Base-by-base conservation (phyloP, 1,140 invertebrate genomes). In the Eupristina koningsbergeri region DNA sequence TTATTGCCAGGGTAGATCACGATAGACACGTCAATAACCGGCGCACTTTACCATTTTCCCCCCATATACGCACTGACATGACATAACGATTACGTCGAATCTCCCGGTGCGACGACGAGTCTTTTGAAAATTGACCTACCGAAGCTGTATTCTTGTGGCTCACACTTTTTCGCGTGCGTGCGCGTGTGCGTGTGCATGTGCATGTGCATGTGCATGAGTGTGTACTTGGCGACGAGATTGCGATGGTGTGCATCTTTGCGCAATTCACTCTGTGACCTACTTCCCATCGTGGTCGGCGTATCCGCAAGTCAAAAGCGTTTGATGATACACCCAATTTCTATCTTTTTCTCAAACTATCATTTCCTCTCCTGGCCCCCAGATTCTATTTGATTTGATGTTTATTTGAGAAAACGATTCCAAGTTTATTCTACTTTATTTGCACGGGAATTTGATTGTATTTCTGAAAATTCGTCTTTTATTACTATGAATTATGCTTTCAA, bases 11-110 rank as follows among this genome's bases (percentile, higher is more conserved):
- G 5, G 29, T 41, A 17, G 29, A 69, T 69, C 79, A 34, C 64
- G 79, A 81, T 81, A 81, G 73, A 81, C 79, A 45, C 73, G 79
- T 81, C 79, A 81, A 81, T 81, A 81, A 81, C 79, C 67, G 50
- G 79, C 39, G n/a, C 50, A 73, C 67, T 81, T 73, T 71, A 64
- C 78, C 36, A 69, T 69, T 53, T 80, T 64, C 64, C 78, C 64
- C n/a, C 41, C 15, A 53, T 17, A 15, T n/a, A 3, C 34, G 8
- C 39, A n/a, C n/a, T 53, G 22, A 22, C 50, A n/a, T n/a, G n/a
- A n/a, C n/a, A n/a, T n/a, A 31, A 36, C 58, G 69, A n/a, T 80
- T 71, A 36, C 78, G 31, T 80, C 50, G 64, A 69, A 80, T 67
- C 36, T 79, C 61, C 39, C 29, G 22, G 34, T 45, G 41, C 34